These are phyloP conservation scores for Drosophila diplacantha DNA, from an alignment of 2,888 invertebrate species.

Conservation along the genomic window DNA sequence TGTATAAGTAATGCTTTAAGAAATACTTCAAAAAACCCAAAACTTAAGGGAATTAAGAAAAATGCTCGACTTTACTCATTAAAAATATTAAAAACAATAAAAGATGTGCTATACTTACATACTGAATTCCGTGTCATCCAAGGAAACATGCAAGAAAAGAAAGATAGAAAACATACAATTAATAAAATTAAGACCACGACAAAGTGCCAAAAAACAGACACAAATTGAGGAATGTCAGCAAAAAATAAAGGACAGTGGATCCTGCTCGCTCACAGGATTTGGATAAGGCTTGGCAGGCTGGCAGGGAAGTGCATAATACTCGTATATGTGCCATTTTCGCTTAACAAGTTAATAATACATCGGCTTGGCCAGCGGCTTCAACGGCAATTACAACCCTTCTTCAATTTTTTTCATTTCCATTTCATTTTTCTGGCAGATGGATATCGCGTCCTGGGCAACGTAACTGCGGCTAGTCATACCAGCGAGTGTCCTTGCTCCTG, in stretches of 20 bases:
- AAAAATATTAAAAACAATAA: background rate
- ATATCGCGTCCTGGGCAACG: conserved; percentile 36
- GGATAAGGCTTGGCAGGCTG: conserved; percentile 17
- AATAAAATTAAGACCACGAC: conserved; percentile 8
- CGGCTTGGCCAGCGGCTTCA: conserved; percentile 42
- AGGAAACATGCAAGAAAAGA: conserved; percentile 12
- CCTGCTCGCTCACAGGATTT: conserved; percentile 35
- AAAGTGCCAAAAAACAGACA: conserved; percentile 36
- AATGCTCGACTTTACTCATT: background rate
- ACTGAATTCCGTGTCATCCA: conserved; percentile 27
- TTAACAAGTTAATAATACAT: conserved; percentile 71
- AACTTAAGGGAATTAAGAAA: background rate
- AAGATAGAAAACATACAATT: conserved; percentile 14
- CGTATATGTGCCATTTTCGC: conserved; percentile 62
- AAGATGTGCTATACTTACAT: conserved; percentile 50
- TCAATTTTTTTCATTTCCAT: conserved; percentile 1
- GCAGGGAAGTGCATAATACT: conserved; percentile 64
- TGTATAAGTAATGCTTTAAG: too few species aligned
- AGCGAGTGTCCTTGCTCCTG: conserved; percentile 56
- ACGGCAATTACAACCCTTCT: conserved; percentile 61
- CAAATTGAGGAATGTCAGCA: conserved; percentile 14
- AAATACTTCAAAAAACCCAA: too few species aligned
- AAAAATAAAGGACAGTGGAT: conserved; percentile 14
- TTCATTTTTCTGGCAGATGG: conserved; percentile 64
- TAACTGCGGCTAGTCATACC: conserved; percentile 38